Base-by-base conservation (phyloP, 1,140 invertebrate genomes). In the Cyrtorhinus lividipennis region DNA sequence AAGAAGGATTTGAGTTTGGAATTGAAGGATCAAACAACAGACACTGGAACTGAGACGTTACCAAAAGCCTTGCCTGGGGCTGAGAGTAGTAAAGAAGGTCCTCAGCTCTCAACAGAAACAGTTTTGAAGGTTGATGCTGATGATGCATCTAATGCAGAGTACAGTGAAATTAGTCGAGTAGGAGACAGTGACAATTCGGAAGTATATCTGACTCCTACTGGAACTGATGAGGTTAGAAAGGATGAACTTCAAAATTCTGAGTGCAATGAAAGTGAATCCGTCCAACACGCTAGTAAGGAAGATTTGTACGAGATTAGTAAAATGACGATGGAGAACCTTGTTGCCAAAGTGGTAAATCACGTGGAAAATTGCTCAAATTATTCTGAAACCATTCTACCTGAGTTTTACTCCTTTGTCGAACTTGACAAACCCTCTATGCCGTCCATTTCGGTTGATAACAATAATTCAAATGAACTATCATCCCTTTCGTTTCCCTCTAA, bases 191-290 rank as follows among this genome's bases (percentile, higher is more conserved):
- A 82, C 69, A 80, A 75, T 65, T 81, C 80, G 46, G 80, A 82
- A 66, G 74, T 79, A 30, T 81, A 81, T 68, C 70, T 81, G 59
- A 81, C 80, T 61, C 79, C 80, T 12, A 81, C 79, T 56, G 80
- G 81, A 71, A 76, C 70, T 46, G 71, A 74, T 48, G 72, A 71
- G n/a, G 71, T 65, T 13, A 67, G 67, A 10, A 66, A 65, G 56
- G 69, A 71, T 44, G 62, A 63, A 24, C 68, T 71, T 56, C 62
- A 67, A 24, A 69, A 64, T 46, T 56, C 61, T 15, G 68, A 70
- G 26, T 13, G 38, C 67, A 62, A 59, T 61, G 48, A 56, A 66
- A 46, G 65, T 65, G 63, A 66, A 38, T 66, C 66, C 61, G 66
- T 69, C 65, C 62, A 66, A 48, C 58, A 18, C 15, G n/a, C 24